Evolutionary conservation across 2,888 invertebrate genomes (phyloP).

Genomic region (Acleris literana): DNA sequence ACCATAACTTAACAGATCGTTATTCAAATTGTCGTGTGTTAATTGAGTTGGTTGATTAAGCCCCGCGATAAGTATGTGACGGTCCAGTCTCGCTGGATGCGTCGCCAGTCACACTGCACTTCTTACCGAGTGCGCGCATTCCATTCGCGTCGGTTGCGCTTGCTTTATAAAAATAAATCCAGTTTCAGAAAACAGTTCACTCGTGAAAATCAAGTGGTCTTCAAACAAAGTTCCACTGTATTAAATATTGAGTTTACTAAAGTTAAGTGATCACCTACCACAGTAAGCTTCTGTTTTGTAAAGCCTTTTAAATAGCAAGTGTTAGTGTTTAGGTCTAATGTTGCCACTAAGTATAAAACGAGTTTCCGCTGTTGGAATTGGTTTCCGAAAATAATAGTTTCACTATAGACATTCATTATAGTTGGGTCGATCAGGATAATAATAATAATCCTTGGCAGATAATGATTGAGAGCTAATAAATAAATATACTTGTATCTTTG

Average conservation of each 20-base stretch:
- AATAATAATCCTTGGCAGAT: too few relatives aligned
- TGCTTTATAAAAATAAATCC: neutral
- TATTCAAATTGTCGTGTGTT: conserved; percentile 28
- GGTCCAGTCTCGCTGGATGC: conserved; percentile 42
- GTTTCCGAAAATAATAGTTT: neutral
- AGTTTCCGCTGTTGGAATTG: neutral
- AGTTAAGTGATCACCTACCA: too few relatives aligned
- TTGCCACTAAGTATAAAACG: too few relatives aligned
- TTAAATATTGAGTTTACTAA: too few relatives aligned
- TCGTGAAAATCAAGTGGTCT: too few relatives aligned
- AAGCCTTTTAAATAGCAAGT: too few relatives aligned
- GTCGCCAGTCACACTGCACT: conserved; percentile 64
- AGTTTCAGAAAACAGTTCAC: neutral
- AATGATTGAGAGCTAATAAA: too few relatives aligned
- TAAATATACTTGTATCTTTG: too few relatives aligned
- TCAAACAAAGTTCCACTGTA: too few relatives aligned
- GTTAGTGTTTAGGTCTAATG: too few relatives aligned
- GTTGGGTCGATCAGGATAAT: too few relatives aligned
- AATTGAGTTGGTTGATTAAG: conserved; percentile 26
- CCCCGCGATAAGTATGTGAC: conserved; percentile 1
- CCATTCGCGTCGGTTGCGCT: conserved; percentile 1
- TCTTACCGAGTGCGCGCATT: conserved; percentile 58
- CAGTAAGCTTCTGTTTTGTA: too few relatives aligned
- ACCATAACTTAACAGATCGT: conserved; percentile 11
- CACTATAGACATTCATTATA: neutral